A percentile compares a stretch with the other conserved stretches of the same genome.
phyloP scores from a whole-genome alignment of 2,113 vertebrate genomes.

The Isurus oxyrinchus region DNA sequence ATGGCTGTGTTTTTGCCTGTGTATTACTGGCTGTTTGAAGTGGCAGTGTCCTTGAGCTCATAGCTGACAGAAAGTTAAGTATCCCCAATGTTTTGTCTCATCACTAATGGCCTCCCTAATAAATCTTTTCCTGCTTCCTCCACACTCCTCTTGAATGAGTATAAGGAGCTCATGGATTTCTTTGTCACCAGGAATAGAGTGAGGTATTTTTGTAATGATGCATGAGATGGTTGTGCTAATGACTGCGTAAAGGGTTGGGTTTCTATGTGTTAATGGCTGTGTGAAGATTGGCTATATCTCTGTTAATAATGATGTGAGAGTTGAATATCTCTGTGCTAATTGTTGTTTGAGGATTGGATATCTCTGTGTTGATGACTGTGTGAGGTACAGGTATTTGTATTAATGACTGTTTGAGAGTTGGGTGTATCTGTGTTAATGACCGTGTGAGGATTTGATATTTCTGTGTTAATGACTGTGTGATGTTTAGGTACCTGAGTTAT shows the following conservation, averaged over 20 bases:
- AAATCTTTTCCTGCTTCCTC: no score
- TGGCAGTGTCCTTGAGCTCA: neutral
- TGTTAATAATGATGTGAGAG: no score
- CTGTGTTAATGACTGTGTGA: neutral
- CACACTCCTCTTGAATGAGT: no score
- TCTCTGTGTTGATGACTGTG: neutral
- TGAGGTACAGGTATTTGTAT: neutral
- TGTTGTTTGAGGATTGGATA: neutral
- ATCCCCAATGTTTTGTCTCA: neutral
- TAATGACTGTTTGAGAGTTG: neutral
- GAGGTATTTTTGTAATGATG: neutral
- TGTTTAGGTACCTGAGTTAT: neutral
- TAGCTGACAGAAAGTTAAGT: neutral
- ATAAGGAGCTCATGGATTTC: no score
- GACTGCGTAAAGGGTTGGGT: neutral
- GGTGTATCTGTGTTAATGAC: neutral
- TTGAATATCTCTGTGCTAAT: no score
- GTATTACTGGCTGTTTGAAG: neutral
- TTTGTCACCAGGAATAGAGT: no score
- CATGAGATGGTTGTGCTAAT: neutral
- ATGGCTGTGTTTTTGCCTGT: neutral
- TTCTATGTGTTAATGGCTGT: neutral
- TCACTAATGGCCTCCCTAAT: no score
- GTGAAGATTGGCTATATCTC: no score
- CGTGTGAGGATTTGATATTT: neutral